phyloP scores from a whole-genome alignment of 1,140 invertebrate genomes.

The Solen grandis region DNA sequence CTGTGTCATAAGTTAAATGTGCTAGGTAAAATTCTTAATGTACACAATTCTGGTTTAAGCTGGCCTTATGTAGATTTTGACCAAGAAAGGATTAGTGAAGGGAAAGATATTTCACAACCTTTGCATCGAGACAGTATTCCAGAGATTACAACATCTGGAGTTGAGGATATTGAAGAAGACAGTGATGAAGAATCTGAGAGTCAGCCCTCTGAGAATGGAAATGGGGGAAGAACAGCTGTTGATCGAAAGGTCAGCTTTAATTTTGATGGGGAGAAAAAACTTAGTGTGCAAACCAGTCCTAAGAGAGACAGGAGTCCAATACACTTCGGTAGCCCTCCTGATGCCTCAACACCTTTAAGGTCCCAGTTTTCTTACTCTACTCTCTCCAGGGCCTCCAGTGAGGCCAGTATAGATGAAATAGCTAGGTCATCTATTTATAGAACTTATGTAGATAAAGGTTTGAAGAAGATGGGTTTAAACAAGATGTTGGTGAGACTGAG shows the following conservation, averaged over 20 bases:
- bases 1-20: conserved; percentile 90
- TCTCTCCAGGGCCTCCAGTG: conserved; percentile 81
- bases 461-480: conserved; percentile 91
- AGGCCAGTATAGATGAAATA: conserved; percentile 76
- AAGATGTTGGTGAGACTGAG: conserved; percentile 83
- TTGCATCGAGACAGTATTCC: conserved; percentile 62
- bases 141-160: conserved; percentile 61
- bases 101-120: conserved; percentile 5
- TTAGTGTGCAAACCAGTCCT: conserved; percentile 36
- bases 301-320: conserved; percentile 40
- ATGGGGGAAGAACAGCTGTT: not conserved
- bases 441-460: conserved; percentile 91
- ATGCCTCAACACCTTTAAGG: conserved; percentile 56
- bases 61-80: conserved; percentile 78
- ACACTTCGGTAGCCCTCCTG: conserved; percentile 33
- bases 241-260: conserved; percentile 31
- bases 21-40: conserved; percentile 87
- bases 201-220: not conserved
- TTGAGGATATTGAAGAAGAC: conserved; percentile 11
- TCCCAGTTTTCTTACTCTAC: conserved; percentile 61
- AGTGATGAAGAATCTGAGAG: not conserved
- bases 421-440: conserved; percentile 79
- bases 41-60: conserved; percentile 78
- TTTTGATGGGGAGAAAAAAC: not conserved
- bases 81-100: conserved; percentile 29